phyloP scores from a whole-genome alignment of 1,140 invertebrate genomes.

The Liolophura sinensis region DNA sequence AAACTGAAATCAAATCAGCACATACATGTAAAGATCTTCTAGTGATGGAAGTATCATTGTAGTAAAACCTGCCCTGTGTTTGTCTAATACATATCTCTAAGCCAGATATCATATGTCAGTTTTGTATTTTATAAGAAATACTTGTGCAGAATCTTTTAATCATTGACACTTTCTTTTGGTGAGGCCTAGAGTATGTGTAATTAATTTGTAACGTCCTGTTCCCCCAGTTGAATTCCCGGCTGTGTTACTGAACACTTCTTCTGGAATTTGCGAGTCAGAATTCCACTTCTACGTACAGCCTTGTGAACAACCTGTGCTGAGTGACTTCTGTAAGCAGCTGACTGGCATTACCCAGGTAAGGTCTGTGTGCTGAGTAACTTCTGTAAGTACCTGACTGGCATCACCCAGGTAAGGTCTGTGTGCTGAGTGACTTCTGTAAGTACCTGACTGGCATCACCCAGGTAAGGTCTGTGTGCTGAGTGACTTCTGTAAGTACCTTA shows the following conservation, averaged over 20 bases:
- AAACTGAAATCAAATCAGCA: too few species aligned
- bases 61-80: too few species aligned
- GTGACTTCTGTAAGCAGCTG: conserved; percentile 51
- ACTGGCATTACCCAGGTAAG: conserved; percentile 56
- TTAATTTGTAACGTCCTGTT: neutral
- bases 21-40: too few species aligned
- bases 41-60: too few species aligned
- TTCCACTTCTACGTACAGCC: conserved; percentile 55
- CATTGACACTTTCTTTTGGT: conserved; percentile 4
- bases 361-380: conserved; percentile 44
- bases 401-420: conserved; percentile 43
- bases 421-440: too few species aligned
- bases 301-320: conserved; percentile 49
- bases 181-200: neutral
- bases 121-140: neutral
- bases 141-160: neutral
- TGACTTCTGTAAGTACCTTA: too few species aligned
- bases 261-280: conserved; percentile 47
- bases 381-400: conserved; percentile 53
- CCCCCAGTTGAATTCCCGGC: conserved; percentile 57
- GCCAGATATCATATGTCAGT: neutral
- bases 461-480: too few species aligned
- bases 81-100: neutral
- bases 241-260: conserved; percentile 47
- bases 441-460: too few species aligned